Evolutionary conservation across 2,113 vertebrate genomes (phyloP).

Genomic region (Channa maculata): DNA sequence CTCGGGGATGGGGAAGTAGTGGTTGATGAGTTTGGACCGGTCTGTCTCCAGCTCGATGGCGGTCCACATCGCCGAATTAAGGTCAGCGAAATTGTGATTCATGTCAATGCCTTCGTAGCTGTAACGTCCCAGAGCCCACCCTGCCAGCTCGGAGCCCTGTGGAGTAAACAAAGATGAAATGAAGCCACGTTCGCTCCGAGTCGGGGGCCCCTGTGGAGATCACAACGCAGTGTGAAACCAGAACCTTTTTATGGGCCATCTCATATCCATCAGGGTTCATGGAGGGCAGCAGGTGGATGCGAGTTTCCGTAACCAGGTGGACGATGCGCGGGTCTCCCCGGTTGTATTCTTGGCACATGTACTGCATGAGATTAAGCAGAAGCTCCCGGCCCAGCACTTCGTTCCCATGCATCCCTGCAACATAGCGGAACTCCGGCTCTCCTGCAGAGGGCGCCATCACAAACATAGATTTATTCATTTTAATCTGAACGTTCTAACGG

Average conservation of each 20-base stretch:
- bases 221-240: background rate
- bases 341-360: slow-evolving; percentile 91
- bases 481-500: no score
- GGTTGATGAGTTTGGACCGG: slow-evolving; percentile 89
- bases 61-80: slow-evolving; percentile 91
- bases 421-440: slow-evolving; percentile 94
- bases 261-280: slow-evolving; percentile 96
- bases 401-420: slow-evolving; percentile 93
- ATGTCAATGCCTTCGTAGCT: slow-evolving; percentile 94
- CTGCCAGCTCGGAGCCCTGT: slow-evolving; percentile 92
- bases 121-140: slow-evolving; percentile 92
- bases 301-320: slow-evolving; percentile 88
- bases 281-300: slow-evolving; percentile 94
- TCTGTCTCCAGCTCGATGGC: slow-evolving; percentile 90
- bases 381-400: slow-evolving; percentile 93
- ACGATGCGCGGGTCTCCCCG: slow-evolving; percentile 87
- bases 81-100: slow-evolving; percentile 93
- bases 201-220: background rate
- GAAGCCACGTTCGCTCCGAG: no score
- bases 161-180: background rate
- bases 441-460: slow-evolving; percentile 80
- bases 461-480: background rate
- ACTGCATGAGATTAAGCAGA: slow-evolving; percentile 93
- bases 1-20: slow-evolving; percentile 92
- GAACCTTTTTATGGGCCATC: slow-evolving; percentile 90